Evolutionary conservation across 2,888 invertebrate species (phyloP), one percentile per base, ranked within the genome.

Genomic region (Cantharis lateralis): DNA sequence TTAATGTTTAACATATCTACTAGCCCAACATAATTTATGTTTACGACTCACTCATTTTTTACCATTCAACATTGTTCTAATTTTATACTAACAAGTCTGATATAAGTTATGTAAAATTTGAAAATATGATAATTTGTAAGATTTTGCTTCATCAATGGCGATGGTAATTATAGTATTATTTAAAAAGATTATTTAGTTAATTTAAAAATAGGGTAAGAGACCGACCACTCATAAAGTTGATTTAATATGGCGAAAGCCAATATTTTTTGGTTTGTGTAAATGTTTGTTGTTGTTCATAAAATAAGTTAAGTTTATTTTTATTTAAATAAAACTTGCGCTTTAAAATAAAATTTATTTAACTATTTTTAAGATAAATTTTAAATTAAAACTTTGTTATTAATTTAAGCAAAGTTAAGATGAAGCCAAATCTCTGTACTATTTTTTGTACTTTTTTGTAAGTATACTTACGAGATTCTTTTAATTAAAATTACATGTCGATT

Each of bases 401-500:
- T 63, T 63, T 63, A 63, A 66, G 64, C 64, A 66, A 20, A 66
- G 18, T 15, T 16, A 20, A 24, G 64, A 66, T 66, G 64, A 66
- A 66, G 64, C 64, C 64, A 66, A 66, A 66, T 20, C 64, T 64
- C 16, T 68, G 68, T 68, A 28, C 26, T 28, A 28, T 26, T 68
- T 64, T 66, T 66, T 66, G 64, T 66, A 66, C 64, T 20, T 66
- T 64, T 66, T 66, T 64, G 20, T 16, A 18, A 68, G 26, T 15
- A 28, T 32, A 15, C 16, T 68, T 68, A 15, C 26, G 26, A 28
- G 13, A 26, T 24, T 24, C 26, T 28, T 68, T 26, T 26, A 15
- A 68, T 32, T 68, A 68, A 28, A 63, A 63, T 66, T 15, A 72
- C 63, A n/a, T 68, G 72, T 77, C 71, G 70, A 74, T 77, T 77